Evolutionary conservation across 2,888 invertebrate genomes (phyloP), one percentile per base, ranked within the genome.

Genomic region (Pseudanteris insignis): DNA sequence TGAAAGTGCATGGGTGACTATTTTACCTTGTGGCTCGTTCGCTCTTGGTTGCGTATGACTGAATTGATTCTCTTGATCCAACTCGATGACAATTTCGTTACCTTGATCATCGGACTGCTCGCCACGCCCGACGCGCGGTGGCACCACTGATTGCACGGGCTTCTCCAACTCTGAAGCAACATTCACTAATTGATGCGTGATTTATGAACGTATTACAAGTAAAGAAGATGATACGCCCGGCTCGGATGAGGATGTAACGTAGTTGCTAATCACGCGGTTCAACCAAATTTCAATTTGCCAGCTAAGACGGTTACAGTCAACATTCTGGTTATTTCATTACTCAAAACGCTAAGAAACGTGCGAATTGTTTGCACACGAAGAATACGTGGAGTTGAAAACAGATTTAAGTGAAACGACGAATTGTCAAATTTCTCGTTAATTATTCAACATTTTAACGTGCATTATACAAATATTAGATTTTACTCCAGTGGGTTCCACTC

Each of bases 11-110:
- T 47, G 18, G 37, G 40, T 50, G 44, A 40, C 15, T 66, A 64
- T 63, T 68, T 79, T 79, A 80, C 80, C 80, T 80, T 79, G 79
- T 60, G 80, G 80, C 68, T 80, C 79, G 71, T 79, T 79, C 67
- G 80, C 79, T 71, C 79, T 74, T 51, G 79, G 79, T 70, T 82
- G 83, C 54, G 83, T 82, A 73, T 85, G 85, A 63, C 86, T 81
- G 72, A 86, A 81, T 70, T 86, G 84, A 77, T 87, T 86, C 58
- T 85, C 85, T 81, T 85, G 86, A 63, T 86, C 85, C 73, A 86
- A 83, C 80, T 86, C 86, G 79, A 86, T 86, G 75, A 86, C 81
- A 77, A 87, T 86, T 81, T 86, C 86, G 80, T 86, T 86, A 76
- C 85, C 85, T 67, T 85, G 83, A 67, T 85, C 85, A 72, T 85